These are phyloP conservation scores for Morpho deidamia DNA, from an alignment of 2,888 invertebrate genomes.

Conservation along the genomic window DNA sequence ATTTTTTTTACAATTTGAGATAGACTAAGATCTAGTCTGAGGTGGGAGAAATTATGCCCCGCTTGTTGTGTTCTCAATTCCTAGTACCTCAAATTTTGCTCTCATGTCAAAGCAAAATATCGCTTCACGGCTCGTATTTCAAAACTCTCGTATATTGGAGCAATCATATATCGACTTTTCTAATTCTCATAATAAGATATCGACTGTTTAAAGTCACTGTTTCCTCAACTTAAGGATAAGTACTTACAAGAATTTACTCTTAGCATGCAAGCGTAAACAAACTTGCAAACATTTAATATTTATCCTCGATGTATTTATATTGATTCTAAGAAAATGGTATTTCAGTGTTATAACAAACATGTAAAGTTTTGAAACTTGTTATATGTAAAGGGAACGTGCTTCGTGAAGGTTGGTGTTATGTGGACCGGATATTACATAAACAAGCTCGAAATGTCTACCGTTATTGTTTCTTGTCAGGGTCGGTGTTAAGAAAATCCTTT, in stretches of 20 bases:
- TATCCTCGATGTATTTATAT: background rate
- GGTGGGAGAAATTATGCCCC: too few species aligned
- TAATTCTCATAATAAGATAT: background rate
- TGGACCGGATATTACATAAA: background rate
- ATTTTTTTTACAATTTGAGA: too few species aligned
- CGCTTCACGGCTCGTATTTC: too few species aligned
- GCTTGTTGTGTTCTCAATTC: too few species aligned
- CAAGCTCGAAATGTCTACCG: background rate
- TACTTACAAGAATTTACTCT: background rate
- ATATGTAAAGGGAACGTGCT: background rate
- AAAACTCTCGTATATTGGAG: too few species aligned
- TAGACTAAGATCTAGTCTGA: too few species aligned
- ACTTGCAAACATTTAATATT: constrained; percentile 3
- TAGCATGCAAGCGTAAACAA: background rate
- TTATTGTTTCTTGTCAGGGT: background rate
- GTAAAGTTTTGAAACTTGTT: background rate
- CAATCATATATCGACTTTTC: background rate
- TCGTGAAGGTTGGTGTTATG: background rate
- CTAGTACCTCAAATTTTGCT: too few species aligned
- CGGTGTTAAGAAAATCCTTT: background rate
- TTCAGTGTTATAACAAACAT: background rate
- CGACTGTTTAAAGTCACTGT: too few species aligned
- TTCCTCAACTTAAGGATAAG: too few species aligned
- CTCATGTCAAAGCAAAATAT: too few species aligned
- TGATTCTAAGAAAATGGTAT: constrained; percentile 1